phyloP scores from a whole-genome alignment of 1,140 invertebrate genomes.

The Achatina immaculata region DNA sequence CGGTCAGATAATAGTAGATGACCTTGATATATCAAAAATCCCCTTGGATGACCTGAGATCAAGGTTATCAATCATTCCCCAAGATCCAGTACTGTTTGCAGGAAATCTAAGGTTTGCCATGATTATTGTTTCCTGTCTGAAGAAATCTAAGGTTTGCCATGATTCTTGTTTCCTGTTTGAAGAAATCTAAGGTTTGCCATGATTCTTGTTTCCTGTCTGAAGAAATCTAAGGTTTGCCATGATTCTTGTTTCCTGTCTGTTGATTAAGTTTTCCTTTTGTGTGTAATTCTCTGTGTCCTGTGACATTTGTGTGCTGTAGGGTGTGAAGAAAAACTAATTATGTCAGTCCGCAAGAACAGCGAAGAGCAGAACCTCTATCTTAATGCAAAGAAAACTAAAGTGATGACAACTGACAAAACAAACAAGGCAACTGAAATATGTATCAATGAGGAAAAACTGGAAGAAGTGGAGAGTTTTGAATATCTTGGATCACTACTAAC shows the following conservation, averaged over 20 bases:
- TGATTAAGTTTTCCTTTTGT: not conserved
- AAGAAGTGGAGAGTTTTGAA: too few species aligned
- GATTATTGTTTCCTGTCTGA: not conserved
- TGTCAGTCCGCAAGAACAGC: too few species aligned
- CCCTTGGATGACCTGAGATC: conserved; percentile 66
- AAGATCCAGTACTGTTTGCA: conserved; percentile 74
- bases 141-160: not conserved
- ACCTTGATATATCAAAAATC: conserved; percentile 62
- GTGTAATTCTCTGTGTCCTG: not conserved
- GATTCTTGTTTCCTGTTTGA: not conserved
- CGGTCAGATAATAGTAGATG: conserved; percentile 65
- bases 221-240: not conserved
- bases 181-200: not conserved
- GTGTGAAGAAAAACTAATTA: not conserved
- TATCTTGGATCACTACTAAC: too few species aligned
- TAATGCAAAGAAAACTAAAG: too few species aligned
- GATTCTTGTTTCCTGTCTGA: not conserved
- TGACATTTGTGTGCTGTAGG: too few species aligned
- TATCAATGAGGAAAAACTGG: too few species aligned
- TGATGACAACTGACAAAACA: too few species aligned
- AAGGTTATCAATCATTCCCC: conserved; percentile 70
- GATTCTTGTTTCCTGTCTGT: not conserved
- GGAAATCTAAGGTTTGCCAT: conserved; percentile 61
- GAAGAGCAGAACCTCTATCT: too few species aligned
- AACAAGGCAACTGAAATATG: too few species aligned